Evolutionary conservation across 2,113 vertebrate species (phyloP), one percentile per base, ranked within the genome.

Genomic region (Brachypteracias leptosomus): DNA sequence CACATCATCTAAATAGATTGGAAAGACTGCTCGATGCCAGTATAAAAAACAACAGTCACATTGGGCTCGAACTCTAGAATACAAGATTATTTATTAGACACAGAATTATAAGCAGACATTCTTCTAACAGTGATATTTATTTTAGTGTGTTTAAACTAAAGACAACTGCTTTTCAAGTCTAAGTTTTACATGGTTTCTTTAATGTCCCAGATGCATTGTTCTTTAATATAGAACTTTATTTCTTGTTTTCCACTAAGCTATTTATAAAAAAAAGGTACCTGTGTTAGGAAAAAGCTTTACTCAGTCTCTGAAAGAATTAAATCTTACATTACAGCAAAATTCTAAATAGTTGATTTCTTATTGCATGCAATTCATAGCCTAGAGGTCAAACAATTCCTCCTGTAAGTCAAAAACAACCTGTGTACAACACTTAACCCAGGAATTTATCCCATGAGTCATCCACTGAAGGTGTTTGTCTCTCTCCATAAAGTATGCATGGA

Each of bases 1-100:
- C 1, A 99, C 99, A 24, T 99, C 99, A 95, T 99, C 99, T 66
- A 99, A 97, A 95, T 99, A 99, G 97, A 99, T 99, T n/a, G 99
- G 99, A 96, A 99, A 99, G 68, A 99, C 98, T 2, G 99, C 98
- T 95, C 99, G 98, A 93, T 99, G 99, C 99, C 99, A 99, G 96
- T 99, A 99, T 15, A 99, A 97, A 95, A 99, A 99, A 95, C 99
- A 99, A 89, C 99, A 99, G 97, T 99, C 98, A 61, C 99, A 99
- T 6, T 99, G 99, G 46, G 98, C 95, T 95, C 97, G 99, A 47
- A 99, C 94, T 97, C 99, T 99, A 95, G 78, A 92, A 98, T 35
- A 77, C 12, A 98, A 96, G 96, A 73, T 36, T 15, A 63, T 71
- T 95, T 81, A 88, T 88, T 91, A 72, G 61, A 54, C 71, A 96